Conservation (phyloP, 2,888 invertebrate genomes). For the Eupithecia tripunctaria region DNA sequence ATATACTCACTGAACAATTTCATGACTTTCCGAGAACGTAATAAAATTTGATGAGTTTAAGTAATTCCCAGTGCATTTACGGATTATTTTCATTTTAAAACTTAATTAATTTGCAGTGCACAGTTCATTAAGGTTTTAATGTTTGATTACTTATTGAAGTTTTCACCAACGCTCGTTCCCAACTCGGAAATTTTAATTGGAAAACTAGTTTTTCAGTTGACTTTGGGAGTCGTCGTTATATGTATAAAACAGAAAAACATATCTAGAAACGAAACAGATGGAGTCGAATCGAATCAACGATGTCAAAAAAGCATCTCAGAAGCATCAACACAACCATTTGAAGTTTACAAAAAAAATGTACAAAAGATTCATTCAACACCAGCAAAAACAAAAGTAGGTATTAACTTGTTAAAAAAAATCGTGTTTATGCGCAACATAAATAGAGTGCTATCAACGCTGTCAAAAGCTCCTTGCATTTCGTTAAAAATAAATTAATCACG, state of each 20-base stretch:
- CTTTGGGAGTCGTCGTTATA: slow-evolving; percentile 41
- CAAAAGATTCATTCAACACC: not conserved
- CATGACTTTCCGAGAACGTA: not conserved
- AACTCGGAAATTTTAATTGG: slow-evolving; percentile 63
- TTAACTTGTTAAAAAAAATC: not conserved
- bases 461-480: not conserved
- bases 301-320: not conserved
- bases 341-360: not conserved
- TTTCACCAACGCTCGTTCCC: slow-evolving; percentile 48
- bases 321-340: not conserved
- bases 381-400: no score
- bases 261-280: slow-evolving; percentile 24
- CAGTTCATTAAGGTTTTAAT: slow-evolving; percentile 49
- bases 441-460: not conserved
- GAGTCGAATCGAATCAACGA: not conserved
- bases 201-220: slow-evolving; percentile 57
- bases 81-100: slow-evolving; percentile 30
- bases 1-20: not conserved
- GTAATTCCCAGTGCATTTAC: slow-evolving; percentile 22
- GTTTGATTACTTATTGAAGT: slow-evolving; percentile 50
- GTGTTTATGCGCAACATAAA: not conserved
- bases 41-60: not conserved
- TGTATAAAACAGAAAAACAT: slow-evolving; percentile 9
- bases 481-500: not conserved
- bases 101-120: slow-evolving; percentile 46